These are phyloP conservation scores for Cerceris ruficornis DNA, from an alignment of 2,888 invertebrate species.

Conservation along the genomic window DNA sequence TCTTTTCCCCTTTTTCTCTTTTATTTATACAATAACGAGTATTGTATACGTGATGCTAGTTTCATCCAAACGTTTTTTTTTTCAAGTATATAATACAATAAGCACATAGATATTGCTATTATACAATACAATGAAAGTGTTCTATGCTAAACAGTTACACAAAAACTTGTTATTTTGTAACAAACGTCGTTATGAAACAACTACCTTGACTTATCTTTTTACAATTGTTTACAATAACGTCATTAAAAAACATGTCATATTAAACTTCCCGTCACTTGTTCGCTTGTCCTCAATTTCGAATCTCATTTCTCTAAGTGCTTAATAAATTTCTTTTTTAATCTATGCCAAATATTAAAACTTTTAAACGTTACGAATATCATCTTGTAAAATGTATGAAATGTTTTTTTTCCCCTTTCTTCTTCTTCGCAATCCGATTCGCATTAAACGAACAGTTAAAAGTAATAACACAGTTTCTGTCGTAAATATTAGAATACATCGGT, in stretches of 20 bases:
- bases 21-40: constrained; percentile 75
- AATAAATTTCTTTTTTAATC: constrained; percentile 22
- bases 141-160: constrained; percentile 76
- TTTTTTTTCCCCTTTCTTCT: constrained; percentile 14
- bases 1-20: constrained; percentile 71
- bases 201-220: constrained; percentile 71
- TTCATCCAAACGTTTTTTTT: constrained; percentile 74
- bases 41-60: constrained; percentile 69
- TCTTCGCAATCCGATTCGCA: constrained; percentile 29
- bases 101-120: constrained; percentile 79
- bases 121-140: constrained; percentile 76
- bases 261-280: constrained; percentile 61
- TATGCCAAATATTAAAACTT: constrained; percentile 59
- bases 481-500: constrained; percentile 44
- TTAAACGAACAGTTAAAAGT: constrained; percentile 58
- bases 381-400: constrained; percentile 52
- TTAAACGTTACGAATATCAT: constrained; percentile 44
- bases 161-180: constrained; percentile 74
- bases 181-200: constrained; percentile 75
- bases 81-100: constrained; percentile 79
- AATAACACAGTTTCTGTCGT: constrained; percentile 58
- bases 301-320: constrained; percentile 27
- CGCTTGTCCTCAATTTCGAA: constrained; percentile 16
- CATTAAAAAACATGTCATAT: constrained; percentile 69
- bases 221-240: constrained; percentile 76